Conservation (phyloP, 2,113 vertebrate genomes). For the Channa maculata region DNA sequence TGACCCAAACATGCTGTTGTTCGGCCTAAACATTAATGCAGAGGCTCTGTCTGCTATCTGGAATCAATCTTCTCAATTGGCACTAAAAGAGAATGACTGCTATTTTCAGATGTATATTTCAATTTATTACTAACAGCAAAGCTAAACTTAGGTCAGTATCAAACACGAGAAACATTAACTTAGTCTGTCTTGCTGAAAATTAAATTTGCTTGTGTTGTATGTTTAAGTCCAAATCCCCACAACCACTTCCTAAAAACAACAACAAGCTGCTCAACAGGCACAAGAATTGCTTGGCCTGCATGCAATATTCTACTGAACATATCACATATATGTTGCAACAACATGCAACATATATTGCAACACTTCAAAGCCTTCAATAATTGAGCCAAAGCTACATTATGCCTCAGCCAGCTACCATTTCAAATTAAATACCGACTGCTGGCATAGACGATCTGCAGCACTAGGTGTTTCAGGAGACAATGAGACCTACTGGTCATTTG, state of each 20-base stretch:
- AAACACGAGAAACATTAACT: not conserved
- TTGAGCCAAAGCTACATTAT: not conserved
- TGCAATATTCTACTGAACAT: not conserved
- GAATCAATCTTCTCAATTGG: not conserved
- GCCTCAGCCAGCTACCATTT: not conserved
- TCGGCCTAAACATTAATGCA: not conserved
- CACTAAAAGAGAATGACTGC: not conserved
- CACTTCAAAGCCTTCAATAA: not conserved
- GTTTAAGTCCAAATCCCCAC: conserved; percentile 12
- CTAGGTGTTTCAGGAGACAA: no score
- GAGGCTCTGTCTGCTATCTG: not conserved
- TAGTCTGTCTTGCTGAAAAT: not conserved
- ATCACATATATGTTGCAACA: not conserved
- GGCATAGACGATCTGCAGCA: no score
- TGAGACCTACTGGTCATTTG: not conserved
- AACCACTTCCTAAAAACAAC: conserved; percentile 25
- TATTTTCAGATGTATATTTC: not conserved
- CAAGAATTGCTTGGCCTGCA: not conserved
- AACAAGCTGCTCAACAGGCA: not conserved
- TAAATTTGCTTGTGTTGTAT: not conserved
- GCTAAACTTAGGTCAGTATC: not conserved
- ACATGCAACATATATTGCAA: not conserved
- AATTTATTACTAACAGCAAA: not conserved
- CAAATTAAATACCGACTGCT: not conserved
- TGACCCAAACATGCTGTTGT: not conserved